A percentile compares a stretch with the other conserved stretches of the same genome.
phyloP scores from a whole-genome alignment of 1,140 invertebrate genomes.

The Ectropis grisescens region DNA sequence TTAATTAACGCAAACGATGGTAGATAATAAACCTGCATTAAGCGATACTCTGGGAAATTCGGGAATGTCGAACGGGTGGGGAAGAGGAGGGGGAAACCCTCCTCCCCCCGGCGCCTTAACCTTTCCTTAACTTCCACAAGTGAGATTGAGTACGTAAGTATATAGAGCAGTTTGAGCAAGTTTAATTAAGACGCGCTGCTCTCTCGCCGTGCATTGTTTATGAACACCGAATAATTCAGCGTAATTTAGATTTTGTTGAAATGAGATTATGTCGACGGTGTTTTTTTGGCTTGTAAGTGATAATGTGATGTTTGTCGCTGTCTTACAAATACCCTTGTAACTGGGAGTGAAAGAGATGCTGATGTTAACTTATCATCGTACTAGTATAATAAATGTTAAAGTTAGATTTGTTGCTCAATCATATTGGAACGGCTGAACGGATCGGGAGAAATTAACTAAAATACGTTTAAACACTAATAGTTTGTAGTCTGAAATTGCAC shows the following conservation, averaged over 20 bases:
- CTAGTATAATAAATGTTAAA: too few species aligned
- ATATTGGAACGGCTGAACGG: too few species aligned
- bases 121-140: slow-evolving; percentile 64
- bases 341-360: too few species aligned
- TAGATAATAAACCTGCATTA: slow-evolving; percentile 65
- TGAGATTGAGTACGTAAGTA: slow-evolving; percentile 59
- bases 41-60: slow-evolving; percentile 63
- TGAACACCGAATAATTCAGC: slow-evolving; percentile 29
- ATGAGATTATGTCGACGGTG: slow-evolving; percentile 3
- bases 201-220: slow-evolving; percentile 49
- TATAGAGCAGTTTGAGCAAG: slow-evolving; percentile 60
- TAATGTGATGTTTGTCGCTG: background rate
- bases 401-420: too few species aligned
- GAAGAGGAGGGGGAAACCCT: too few species aligned
- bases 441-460: too few species aligned
- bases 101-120: slow-evolving; percentile 50
- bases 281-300: too few species aligned
- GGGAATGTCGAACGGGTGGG: slow-evolving; percentile 32
- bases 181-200: slow-evolving; percentile 49
- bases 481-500: too few species aligned
- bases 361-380: too few species aligned
- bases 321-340: too few species aligned
- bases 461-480: too few species aligned
- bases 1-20: slow-evolving; percentile 57
- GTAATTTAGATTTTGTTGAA: slow-evolving; percentile 22